A percentile compares a stretch with the other conserved stretches of the same genome.
Evolutionary conservation across 2,888 invertebrate genomes (phyloP).

Genomic region (Leptothorax acervorum): DNA sequence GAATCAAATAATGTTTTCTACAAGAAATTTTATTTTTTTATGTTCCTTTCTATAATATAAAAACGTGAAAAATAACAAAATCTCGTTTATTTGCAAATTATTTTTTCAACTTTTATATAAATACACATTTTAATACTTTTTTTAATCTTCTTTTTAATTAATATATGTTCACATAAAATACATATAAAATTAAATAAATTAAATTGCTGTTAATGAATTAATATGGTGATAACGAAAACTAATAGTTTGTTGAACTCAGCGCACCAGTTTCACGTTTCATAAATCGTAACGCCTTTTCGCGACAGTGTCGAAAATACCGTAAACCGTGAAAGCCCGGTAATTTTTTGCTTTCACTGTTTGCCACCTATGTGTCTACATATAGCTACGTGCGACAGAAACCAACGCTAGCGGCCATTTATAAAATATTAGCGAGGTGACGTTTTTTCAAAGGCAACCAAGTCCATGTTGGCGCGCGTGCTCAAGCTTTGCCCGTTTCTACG

Average conservation of each 20-base stretch:
- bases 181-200: neutral
- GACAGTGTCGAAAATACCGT: slow-evolving; percentile 37
- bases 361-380: slow-evolving; percentile 27
- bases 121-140: neutral
- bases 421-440: slow-evolving; percentile 59
- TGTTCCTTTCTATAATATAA: neutral
- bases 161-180: slow-evolving; percentile 5
- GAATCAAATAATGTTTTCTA: neutral
- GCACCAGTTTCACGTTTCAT: neutral
- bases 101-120: neutral
- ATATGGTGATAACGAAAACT: neutral
- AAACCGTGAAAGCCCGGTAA: slow-evolving; percentile 36
- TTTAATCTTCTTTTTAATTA: slow-evolving; percentile 4
- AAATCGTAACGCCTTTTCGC: slow-evolving; percentile 8
- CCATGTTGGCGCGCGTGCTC: slow-evolving; percentile 12
- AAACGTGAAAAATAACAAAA: neutral
- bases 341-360: slow-evolving; percentile 28
- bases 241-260: neutral
- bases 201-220: slow-evolving; percentile 13
- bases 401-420: slow-evolving; percentile 46
- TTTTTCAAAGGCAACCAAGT: slow-evolving; percentile 58
- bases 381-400: slow-evolving; percentile 9
- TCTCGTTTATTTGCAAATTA: neutral
- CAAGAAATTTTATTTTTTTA: neutral
- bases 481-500: slow-evolving; percentile 49